Percentiles rank a stretch among this genome's conserved stretches.
These are phyloP conservation scores for Neuroscelio doddi DNA, from an alignment of 2,888 invertebrate species.

Conservation along the genomic window DNA sequence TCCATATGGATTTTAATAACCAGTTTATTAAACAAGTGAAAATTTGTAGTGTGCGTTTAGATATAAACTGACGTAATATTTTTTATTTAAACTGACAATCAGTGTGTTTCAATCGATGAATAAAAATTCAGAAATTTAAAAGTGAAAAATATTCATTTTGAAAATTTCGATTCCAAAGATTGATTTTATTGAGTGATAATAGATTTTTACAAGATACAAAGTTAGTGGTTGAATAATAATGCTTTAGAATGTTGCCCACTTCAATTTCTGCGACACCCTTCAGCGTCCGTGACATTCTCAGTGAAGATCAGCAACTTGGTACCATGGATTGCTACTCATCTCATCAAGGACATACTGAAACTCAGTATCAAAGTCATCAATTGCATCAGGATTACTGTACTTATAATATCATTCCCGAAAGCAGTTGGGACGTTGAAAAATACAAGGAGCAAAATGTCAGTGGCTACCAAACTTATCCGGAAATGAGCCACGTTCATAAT, in stretches of 20 bases:
- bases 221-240: slow-evolving; percentile 22
- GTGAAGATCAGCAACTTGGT: slow-evolving; percentile 64
- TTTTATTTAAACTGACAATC: no score
- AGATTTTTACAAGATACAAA: background rate
- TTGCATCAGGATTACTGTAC: slow-evolving; percentile 63
- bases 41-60: no score
- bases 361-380: slow-evolving; percentile 55
- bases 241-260: slow-evolving; percentile 66
- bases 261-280: slow-evolving; percentile 66
- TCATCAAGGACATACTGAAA: slow-evolving; percentile 48
- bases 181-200: no score
- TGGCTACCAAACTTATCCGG: slow-evolving; percentile 60
- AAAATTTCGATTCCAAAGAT: no score
- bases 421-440: slow-evolving; percentile 66
- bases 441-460: slow-evolving; percentile 61
- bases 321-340: slow-evolving; percentile 66
- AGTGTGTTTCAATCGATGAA: no score
- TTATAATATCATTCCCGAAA: slow-evolving; percentile 60
- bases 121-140: no score
- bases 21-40: no score
- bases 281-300: slow-evolving; percentile 69
- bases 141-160: no score
- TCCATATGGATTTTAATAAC: no score
- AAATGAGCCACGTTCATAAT: slow-evolving; percentile 65
- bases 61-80: no score